Percentiles rank a stretch among this genome's conserved stretches.
Evolutionary conservation across 1,140 invertebrate species (phyloP).

Genomic region (Ostrea denselamellosa): DNA sequence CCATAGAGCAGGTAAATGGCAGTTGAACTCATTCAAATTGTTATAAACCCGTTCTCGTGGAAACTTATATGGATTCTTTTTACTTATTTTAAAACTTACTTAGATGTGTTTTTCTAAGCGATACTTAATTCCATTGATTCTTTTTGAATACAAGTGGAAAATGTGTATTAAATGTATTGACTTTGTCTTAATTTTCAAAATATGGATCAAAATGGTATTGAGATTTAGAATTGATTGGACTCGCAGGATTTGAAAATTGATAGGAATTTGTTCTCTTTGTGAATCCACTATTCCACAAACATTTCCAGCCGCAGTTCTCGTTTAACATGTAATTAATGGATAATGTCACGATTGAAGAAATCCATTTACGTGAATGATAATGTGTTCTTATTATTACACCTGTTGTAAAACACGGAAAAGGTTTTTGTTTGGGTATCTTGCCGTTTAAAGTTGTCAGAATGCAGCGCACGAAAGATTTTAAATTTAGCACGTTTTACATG

Average conservation of each 20-base stretch:
- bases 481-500: not conserved
- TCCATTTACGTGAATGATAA: constrained; percentile 4
- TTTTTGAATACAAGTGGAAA: not conserved
- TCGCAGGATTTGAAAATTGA: not conserved
- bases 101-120: not conserved
- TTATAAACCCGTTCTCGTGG: too few species aligned
- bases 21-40: too few species aligned
- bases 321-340: not conserved
- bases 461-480: not conserved
- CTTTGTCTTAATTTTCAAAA: not conserved
- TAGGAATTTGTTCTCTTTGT: not conserved
- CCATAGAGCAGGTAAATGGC: too few species aligned
- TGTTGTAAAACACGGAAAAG: not conserved
- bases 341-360: not conserved
- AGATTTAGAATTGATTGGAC: not conserved
- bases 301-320: not conserved
- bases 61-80: too few species aligned
- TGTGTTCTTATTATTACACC: not conserved
- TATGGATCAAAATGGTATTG: not conserved
- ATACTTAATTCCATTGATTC: not conserved
- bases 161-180: not conserved
- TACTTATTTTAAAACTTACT: too few species aligned
- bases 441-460: constrained; percentile 17
- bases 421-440: not conserved
- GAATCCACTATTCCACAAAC: not conserved